Conservation (phyloP, 2,113 vertebrate genomes). For the Hassar affinis region DNA sequence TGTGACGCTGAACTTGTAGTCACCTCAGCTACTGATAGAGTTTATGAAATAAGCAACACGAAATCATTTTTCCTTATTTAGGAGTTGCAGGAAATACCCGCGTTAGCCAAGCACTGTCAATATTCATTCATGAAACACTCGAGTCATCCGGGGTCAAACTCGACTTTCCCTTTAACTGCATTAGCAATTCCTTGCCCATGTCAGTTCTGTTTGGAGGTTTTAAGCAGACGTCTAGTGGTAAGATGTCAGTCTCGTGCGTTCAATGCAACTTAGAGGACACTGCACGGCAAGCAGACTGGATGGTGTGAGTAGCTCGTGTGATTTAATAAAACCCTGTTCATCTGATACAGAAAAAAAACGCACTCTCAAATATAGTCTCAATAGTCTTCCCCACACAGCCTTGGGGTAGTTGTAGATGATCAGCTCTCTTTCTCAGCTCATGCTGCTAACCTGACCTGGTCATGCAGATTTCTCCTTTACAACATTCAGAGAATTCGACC, state of each 20-base stretch:
- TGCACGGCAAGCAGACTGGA: conserved; percentile 46
- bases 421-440: no score
- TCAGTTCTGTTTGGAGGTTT: not conserved
- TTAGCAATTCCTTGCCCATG: not conserved
- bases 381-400: no score
- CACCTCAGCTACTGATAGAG: not conserved
- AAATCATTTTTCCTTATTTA: no score
- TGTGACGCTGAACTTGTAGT: not conserved
- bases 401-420: no score
- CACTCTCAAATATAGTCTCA: not conserved
- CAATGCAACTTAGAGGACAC: conserved; percentile 57
- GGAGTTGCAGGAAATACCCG: not conserved
- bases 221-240: not conserved
- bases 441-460: no score
- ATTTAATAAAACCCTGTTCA: not conserved
- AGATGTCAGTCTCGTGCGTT: not conserved
- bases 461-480: no score
- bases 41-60: not conserved
- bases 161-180: not conserved
- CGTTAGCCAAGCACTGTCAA: not conserved
- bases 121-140: not conserved
- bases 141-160: accelerated
- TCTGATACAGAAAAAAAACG: not conserved
- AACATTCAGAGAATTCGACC: no score
- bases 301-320: not conserved